phyloP scores from a whole-genome alignment of 2,888 invertebrate species.

The Netelia melanura region DNA sequence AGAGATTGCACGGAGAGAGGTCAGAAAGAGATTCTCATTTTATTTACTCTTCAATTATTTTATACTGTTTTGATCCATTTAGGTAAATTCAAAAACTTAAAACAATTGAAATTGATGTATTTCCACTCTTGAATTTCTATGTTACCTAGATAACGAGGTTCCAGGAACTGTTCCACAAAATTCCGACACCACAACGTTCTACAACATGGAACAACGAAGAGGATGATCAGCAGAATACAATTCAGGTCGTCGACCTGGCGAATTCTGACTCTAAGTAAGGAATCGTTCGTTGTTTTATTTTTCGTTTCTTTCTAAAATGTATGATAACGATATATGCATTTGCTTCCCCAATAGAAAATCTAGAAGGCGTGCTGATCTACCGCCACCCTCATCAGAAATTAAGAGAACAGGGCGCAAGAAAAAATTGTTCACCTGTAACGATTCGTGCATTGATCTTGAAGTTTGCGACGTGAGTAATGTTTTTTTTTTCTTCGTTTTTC shows the following conservation, averaged over 20 bases:
- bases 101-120: neutral
- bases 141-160: slow-evolving; percentile 70
- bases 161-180: slow-evolving; percentile 74
- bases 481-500: neutral
- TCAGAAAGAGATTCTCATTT: slow-evolving; percentile 40
- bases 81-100: neutral
- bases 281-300: neutral
- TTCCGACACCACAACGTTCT: slow-evolving; percentile 60
- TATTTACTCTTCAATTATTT: slow-evolving; percentile 2
- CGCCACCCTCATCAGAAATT: slow-evolving; percentile 65
- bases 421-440: slow-evolving; percentile 75
- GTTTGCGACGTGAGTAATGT: slow-evolving; percentile 70
- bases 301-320: neutral
- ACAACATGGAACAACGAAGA: slow-evolving; percentile 66
- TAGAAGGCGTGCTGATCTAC: slow-evolving; percentile 61
- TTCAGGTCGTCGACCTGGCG: slow-evolving; percentile 76
- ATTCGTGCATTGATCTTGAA: slow-evolving; percentile 76
- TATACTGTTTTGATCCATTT: neutral
- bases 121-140: neutral
- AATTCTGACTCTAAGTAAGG: slow-evolving; percentile 78
- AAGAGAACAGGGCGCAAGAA: slow-evolving; percentile 74
- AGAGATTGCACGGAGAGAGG: slow-evolving; percentile 75
- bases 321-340: neutral
- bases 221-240: slow-evolving; percentile 65
- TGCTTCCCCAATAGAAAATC: slow-evolving; percentile 66